phyloP scores from a whole-genome alignment of 2,888 invertebrate species.

The Brachylomia viminalis region DNA sequence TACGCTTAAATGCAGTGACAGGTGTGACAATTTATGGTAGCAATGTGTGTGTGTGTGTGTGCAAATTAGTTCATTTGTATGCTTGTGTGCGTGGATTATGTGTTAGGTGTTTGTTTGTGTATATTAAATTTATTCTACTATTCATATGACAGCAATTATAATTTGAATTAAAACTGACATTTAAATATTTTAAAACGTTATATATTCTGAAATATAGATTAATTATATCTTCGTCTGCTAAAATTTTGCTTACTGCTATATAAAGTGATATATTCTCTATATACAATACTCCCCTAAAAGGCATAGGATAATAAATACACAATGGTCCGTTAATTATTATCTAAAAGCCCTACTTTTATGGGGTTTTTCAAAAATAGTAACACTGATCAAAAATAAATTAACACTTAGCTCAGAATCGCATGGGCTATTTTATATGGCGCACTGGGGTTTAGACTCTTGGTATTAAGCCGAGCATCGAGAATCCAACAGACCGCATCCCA shows the following conservation, averaged over 20 bases:
- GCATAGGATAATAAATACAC: slow-evolving; percentile 83
- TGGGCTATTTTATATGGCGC: not conserved
- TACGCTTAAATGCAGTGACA: slow-evolving; percentile 33
- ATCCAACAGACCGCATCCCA: not conserved
- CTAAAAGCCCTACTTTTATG: slow-evolving; percentile 69
- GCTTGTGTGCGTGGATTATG: not conserved
- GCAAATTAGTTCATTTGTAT: not conserved
- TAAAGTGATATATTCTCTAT: slow-evolving; percentile 75
- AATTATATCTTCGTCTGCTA: slow-evolving; percentile 71
- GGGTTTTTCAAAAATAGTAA: slow-evolving; percentile 72
- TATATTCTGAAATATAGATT: slow-evolving; percentile 66
- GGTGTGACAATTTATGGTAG: slow-evolving; percentile 17
- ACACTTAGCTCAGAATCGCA: too few species aligned
- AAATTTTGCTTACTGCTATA: slow-evolving; percentile 68
- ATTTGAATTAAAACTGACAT: slow-evolving; percentile 55
- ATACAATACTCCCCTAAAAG: slow-evolving; percentile 80
- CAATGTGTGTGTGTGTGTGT: not conserved
- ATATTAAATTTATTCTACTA: not conserved
- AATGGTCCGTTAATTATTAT: slow-evolving; percentile 83
- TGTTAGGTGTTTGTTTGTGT: not conserved
- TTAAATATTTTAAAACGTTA: slow-evolving; percentile 38
- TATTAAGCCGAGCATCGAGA: not conserved
- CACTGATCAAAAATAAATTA: slow-evolving; percentile 16
- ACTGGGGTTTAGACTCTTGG: not conserved
- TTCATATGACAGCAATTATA: slow-evolving; percentile 26